Evolutionary conservation across 1,140 invertebrate genomes (phyloP).

Genomic region (Aphaenogaster floridana): DNA sequence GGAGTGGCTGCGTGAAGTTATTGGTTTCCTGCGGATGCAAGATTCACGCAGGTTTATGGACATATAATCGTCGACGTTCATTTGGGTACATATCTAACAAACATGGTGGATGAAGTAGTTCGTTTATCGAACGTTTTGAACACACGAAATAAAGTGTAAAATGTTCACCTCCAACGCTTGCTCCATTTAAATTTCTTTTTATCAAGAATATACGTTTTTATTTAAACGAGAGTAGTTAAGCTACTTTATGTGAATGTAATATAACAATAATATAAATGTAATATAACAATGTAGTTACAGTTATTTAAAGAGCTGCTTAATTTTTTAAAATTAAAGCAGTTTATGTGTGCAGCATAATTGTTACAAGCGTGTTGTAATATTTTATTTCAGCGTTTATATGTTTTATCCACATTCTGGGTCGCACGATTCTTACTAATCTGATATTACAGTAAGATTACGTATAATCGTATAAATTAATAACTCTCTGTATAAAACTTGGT

Average conservation of each 20-base stretch:
- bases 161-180: neutral
- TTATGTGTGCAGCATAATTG: neutral
- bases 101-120: neutral
- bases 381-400: neutral
- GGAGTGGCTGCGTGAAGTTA: neutral
- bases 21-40: constrained; percentile 13
- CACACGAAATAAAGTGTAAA: neutral
- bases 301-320: neutral
- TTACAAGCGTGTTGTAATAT: neutral
- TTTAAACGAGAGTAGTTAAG: neutral
- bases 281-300: neutral
- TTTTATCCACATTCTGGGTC: neutral
- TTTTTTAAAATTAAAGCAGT: neutral
- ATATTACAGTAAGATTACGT: neutral
- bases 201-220: neutral
- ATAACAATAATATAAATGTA: neutral
- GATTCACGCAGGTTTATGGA: neutral
- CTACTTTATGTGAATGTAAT: neutral
- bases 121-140: neutral
- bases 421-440: neutral
- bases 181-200: neutral
- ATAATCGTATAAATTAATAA: neutral
- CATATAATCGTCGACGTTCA: neutral
- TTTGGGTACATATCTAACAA: neutral
- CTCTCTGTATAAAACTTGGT: neutral